Evolutionary conservation across 2,797 vertebrate species (phyloP).

Genomic region (Pangasius djambal): DNA sequence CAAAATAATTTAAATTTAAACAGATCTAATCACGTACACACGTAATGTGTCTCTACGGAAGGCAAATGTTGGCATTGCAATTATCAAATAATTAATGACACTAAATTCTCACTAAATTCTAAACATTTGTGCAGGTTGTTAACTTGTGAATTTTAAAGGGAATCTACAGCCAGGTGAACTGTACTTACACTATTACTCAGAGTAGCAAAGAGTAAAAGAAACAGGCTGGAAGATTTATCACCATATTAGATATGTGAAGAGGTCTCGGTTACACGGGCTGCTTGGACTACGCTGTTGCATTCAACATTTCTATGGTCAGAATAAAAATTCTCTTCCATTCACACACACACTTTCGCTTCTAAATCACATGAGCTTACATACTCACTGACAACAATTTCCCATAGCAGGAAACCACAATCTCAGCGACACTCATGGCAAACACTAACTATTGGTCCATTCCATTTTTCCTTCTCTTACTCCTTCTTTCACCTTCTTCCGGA

Average conservation of each 20-base stretch:
- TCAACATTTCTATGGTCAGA: background rate
- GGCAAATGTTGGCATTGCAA: slow-evolving; percentile 57
- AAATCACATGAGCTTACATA: slow-evolving; percentile 26
- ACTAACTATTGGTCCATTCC: slow-evolving; percentile 40
- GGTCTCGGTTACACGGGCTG: background rate
- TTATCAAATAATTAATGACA: slow-evolving; percentile 28
- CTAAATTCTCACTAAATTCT: background rate
- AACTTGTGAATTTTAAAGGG: slow-evolving; percentile 47
- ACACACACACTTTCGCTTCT: slow-evolving; percentile 25
- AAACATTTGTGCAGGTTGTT: slow-evolving; percentile 16
- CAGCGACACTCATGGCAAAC: slow-evolving; percentile 59
- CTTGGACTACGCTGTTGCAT: background rate
- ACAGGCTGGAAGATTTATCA: slow-evolving; percentile 15
- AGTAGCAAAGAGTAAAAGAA: slow-evolving; percentile 18
- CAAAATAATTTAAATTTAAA: slow-evolving; percentile 26
- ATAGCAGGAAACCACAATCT: slow-evolving; percentile 55
- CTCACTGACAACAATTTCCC: slow-evolving; percentile 52
- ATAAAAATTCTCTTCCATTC: background rate
- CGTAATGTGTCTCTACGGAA: slow-evolving; percentile 37
- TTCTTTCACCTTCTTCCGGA: slow-evolving; percentile 46
- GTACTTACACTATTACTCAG: background rate
- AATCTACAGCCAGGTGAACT: slow-evolving; percentile 37
- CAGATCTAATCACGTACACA: slow-evolving; percentile 27
- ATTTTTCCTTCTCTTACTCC: slow-evolving; percentile 39
- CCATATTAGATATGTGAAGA: slow-evolving; percentile 6